Percentiles rank a stretch among this genome's conserved stretches.
phyloP scores from a whole-genome alignment of 92 coral and sea anemone species.

The Actinostola sp. region DNA sequence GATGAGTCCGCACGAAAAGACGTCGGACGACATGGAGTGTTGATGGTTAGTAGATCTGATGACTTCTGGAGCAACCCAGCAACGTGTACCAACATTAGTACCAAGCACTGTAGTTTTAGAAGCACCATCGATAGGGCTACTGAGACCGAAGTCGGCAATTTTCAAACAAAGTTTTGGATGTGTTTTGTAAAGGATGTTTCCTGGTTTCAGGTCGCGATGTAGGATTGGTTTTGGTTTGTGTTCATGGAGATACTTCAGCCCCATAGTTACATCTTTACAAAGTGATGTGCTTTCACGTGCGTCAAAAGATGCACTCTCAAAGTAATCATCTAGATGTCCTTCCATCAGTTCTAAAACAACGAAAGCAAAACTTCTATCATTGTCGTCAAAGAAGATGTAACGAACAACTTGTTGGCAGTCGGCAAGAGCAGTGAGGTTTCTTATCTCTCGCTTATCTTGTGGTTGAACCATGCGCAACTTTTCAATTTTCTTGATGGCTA shows the following conservation, averaged over 20 bases:
- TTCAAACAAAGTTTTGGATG: slow-evolving; percentile 42
- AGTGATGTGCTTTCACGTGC: neutral
- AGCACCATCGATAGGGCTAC: neutral
- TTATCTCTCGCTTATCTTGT: slow-evolving; percentile 31
- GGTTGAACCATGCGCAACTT: slow-evolving; percentile 1
- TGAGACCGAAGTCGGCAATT: slow-evolving; percentile 50
- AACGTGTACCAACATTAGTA: slow-evolving; percentile 30
- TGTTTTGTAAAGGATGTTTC: slow-evolving; percentile 60
- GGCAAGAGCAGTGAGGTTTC: slow-evolving; percentile 20
- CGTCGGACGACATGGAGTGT: slow-evolving; percentile 26
- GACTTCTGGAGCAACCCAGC: slow-evolving; percentile 51
- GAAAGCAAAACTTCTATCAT: slow-evolving; percentile 15
- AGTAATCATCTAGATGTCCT: slow-evolving; percentile 50
- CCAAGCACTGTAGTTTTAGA: slow-evolving; percentile 13
- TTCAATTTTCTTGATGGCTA: slow-evolving; percentile 41
- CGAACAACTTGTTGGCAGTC: slow-evolving; percentile 33
- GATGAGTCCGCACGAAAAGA: slow-evolving; percentile 38
- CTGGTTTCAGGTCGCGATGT: slow-evolving; percentile 69
- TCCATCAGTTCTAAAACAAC: slow-evolving; percentile 68
- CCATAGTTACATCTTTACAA: slow-evolving; percentile 16
- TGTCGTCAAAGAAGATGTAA: slow-evolving; percentile 5
- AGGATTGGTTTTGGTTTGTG: slow-evolving; percentile 21
- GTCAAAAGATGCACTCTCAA: slow-evolving; percentile 27
- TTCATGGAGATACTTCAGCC: slow-evolving; percentile 40
- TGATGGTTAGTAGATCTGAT: neutral